phyloP scores from a whole-genome alignment of 2,797 vertebrate species.

The Astyanax mexicanus region DNA sequence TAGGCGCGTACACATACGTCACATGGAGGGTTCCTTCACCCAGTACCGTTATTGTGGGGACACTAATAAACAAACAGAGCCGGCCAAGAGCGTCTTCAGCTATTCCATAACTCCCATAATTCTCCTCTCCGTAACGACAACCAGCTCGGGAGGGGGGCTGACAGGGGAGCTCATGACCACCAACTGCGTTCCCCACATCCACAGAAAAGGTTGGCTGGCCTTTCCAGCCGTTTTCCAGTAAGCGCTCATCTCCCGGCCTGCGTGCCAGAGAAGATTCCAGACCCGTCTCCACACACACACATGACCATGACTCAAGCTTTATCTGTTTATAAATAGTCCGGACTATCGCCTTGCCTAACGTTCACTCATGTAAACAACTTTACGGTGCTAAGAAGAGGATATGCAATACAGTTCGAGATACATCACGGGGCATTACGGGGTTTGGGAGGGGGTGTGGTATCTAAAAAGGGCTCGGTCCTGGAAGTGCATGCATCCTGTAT shows the following conservation, averaged over 20 bases:
- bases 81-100: constrained; percentile 18
- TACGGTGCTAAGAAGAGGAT: neutral
- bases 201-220: constrained; percentile 8
- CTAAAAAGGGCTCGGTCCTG: neutral
- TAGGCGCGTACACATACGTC: neutral
- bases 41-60: constrained; percentile 43
- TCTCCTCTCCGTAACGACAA: constrained; percentile 27
- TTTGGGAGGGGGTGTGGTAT: no score
- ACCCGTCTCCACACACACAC: constrained; percentile 16
- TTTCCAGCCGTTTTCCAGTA: constrained; percentile 36
- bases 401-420: constrained; percentile 1
- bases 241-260: constrained; percentile 11
- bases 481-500: neutral
- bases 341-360: constrained; percentile 59
- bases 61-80: constrained; percentile 33
- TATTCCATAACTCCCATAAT: constrained; percentile 34
- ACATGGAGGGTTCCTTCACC: constrained; percentile 35
- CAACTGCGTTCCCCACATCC: neutral
- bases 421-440: neutral
- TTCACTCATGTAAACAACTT: constrained; percentile 43
- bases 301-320: constrained; percentile 36
- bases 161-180: constrained; percentile 5
- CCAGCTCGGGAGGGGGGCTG: constrained; percentile 6
- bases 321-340: constrained; percentile 52
- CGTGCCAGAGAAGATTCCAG: constrained; percentile 41